Evolutionary conservation across 2,888 invertebrate species (phyloP), one percentile per base, ranked within the genome.

Genomic region (Heliconius hortense): DNA sequence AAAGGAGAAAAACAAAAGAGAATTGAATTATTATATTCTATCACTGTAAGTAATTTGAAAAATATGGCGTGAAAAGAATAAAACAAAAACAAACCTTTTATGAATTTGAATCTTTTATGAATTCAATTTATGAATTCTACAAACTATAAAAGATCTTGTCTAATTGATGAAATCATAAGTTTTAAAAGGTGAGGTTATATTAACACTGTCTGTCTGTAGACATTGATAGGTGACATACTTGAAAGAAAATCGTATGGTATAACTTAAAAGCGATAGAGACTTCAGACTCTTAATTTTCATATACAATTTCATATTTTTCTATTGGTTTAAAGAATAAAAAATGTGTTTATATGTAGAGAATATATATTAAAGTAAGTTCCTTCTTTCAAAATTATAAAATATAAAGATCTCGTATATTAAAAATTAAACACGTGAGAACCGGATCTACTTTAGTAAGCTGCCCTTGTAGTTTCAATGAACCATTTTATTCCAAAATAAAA

Each of bases 151-250:
- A 68, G 48, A 11, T 26, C 13, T 68, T n/a, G n/a, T 56, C 8
- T n/a, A 8, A n/a, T 28, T 48, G 48, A 68, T 68, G 48, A 21
- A 53, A 26, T 48, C 26, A 21, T 21, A 53, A 10, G 15, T 31
- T 68, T 28, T 31, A 69, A 69, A 69, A 56, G 56, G 56, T 69
- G 4, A 26, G 31, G 31, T 48, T 60, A 31, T 69, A 35, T 62
- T 24, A 69, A 53, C 62, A 39, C 26, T 28, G 39, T 63, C n/a
- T 24, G 56, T 74, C 60, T 31, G 69, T 64, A 59, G 71, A 75
- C 74, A 75, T 56, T 70, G 62, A 60, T 62, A 48, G 71, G 64
- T 75, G 64, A 64, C 70, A 71, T 71, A 71, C 35, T 71, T 64
- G 56, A 39, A 53, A 66, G 56, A 35, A 53, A 66, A 26, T 43